Evolutionary conservation across 2,888 invertebrate genomes (phyloP), one percentile per base, ranked within the genome.

Genomic region (Phyto melanocephala): DNA sequence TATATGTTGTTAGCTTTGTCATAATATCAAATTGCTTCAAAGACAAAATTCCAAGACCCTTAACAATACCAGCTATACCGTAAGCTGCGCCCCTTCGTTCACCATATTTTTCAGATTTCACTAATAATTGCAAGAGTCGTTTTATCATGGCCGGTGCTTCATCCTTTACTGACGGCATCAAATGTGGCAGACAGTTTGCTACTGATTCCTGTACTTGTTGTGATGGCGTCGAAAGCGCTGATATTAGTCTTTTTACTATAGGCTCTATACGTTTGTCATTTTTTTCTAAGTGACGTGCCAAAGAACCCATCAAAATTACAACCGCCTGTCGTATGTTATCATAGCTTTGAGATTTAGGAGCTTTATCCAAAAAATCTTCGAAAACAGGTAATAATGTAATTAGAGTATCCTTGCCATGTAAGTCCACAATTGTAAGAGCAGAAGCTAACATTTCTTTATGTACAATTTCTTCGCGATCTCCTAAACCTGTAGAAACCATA

Each of bases 151-250:
- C 94, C 0, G 97, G 96, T 2, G 98, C 97, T 87, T 98, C 97
- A 52, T 96, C 96, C 90, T 96, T 97, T 20, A 99, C 95, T 0
- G 97, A 96, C 0, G 97, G 96, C 84, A 99, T 97, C 80, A 99
- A 92, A 87, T 97, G 96, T 0, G 99, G 98, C 82, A 99, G 92
- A 89, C 99, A 99, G 91, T 98, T 97, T 54, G 98, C 97, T 0
- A 99, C 99, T 0, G 99, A 97, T 92, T 98, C 98, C 93, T 99
- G 99, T 0, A 99, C 98, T 93, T 97, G 97, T 90, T 99, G 98
- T 45, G 99, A 98, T 11, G 99, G 99, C 45, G 99, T 99, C 40
- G 96, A 96, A 4, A 99, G 92, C 0, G 99, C 97, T 65, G 96
- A 95, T 67, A 99, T 94, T 56, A 99, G 93, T 79, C 98, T 94